These are phyloP conservation scores for Diadema setosum DNA, from an alignment of 35 echinoderm and acorn worm genomes.

Conservation along the genomic window DNA sequence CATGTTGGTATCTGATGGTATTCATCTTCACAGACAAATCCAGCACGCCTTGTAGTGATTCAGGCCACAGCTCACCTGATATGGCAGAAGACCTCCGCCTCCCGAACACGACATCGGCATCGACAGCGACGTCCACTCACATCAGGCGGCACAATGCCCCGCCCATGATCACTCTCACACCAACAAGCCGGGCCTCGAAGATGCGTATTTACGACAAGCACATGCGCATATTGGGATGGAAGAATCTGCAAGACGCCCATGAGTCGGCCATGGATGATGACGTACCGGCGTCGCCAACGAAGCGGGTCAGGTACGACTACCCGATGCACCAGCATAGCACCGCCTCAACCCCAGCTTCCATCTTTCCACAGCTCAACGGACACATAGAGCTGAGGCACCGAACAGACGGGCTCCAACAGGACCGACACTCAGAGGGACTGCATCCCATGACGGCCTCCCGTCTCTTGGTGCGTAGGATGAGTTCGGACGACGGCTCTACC, in stretches of 20 bases:
- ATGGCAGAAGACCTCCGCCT: slow-evolving; percentile 41
- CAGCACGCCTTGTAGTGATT: slow-evolving; percentile 58
- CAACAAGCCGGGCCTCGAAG: neutral
- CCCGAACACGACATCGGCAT: neutral
- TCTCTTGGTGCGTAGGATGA: neutral
- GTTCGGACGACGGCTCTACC: neutral
- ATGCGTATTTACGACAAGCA: neutral
- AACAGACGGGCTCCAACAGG: neutral
- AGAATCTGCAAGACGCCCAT: neutral
- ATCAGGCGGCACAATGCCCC: neutral
- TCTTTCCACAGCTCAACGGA: neutral
- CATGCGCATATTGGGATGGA: neutral
- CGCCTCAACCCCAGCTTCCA: neutral
- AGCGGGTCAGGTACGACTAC: neutral
- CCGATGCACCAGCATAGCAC: neutral
- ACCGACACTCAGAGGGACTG: neutral
- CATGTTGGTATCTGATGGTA: too few species aligned
- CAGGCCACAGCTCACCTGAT: slow-evolving; percentile 72
- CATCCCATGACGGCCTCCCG: neutral
- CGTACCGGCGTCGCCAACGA: neutral
- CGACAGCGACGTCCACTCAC: neutral
- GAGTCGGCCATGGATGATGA: neutral
- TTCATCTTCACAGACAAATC: neutral
- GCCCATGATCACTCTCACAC: neutral
- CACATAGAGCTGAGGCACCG: neutral